phyloP scores from a whole-genome alignment of 2,797 vertebrate species.

The Leuciscus waleckii region DNA sequence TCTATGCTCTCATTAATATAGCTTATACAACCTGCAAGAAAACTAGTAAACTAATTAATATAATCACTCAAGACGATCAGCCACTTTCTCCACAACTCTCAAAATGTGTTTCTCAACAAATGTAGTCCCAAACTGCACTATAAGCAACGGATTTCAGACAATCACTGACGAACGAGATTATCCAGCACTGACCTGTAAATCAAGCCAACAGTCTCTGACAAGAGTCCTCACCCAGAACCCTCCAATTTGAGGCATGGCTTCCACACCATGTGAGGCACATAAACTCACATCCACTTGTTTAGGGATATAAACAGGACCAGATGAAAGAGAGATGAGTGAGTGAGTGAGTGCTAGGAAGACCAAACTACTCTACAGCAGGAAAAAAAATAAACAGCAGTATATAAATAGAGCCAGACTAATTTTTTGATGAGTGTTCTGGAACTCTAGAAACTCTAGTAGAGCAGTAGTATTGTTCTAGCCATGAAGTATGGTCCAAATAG shows the following conservation, averaged over 20 bases:
- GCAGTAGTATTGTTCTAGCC: not conserved
- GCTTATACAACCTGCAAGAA: not conserved
- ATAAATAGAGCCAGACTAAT: not conserved
- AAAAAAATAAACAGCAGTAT: no score
- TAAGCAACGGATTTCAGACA: not conserved
- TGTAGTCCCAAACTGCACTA: not conserved
- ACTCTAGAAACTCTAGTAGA: constrained; percentile 16
- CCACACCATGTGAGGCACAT: not conserved
- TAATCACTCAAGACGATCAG: not conserved
- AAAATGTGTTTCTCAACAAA: not conserved
- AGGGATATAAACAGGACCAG: not conserved
- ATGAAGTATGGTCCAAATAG: not conserved
- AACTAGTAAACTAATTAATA: not conserved
- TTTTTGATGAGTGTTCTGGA: not conserved
- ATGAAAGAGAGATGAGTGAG: not conserved
- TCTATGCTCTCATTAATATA: not conserved
- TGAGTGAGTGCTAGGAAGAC: no score
- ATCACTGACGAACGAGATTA: not conserved
- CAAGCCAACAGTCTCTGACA: not conserved
- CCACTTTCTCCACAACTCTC: not conserved
- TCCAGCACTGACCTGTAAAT: constrained; percentile 43
- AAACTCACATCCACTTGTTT: constrained; percentile 4
- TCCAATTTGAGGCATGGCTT: not conserved
- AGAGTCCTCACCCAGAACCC: constrained; percentile 7
- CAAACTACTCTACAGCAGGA: no score